Evolutionary conservation across 2,113 vertebrate species (phyloP).

Genomic region (Eudyptes chrysolophus): DNA sequence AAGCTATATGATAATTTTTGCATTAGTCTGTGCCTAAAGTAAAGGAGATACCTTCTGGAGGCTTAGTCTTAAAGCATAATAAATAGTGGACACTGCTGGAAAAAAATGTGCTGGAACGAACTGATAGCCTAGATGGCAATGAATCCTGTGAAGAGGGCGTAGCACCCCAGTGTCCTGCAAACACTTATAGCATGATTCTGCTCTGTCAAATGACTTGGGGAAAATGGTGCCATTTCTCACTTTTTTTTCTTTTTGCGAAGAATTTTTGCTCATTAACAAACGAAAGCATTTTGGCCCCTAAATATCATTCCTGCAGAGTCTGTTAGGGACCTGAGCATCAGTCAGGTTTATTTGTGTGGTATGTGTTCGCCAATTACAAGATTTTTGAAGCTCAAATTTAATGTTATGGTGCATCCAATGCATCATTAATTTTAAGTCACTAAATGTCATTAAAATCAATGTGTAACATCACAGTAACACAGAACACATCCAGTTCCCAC

Average conservation of each 20-base stretch:
- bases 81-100: not conserved
- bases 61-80: not conserved
- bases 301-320: not conserved
- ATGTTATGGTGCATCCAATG: not conserved
- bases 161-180: not conserved
- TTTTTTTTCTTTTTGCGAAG: not conserved
- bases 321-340: not conserved
- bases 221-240: not conserved
- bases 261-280: not conserved
- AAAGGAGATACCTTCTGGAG: not conserved
- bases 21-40: not conserved
- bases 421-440: not conserved
- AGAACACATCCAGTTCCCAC: not conserved
- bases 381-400: not conserved
- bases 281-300: not conserved
- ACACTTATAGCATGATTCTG: rapidly evolving
- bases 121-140: not conserved
- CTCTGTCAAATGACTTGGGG: not conserved
- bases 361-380: not conserved
- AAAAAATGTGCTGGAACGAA: not conserved
- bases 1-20: not conserved
- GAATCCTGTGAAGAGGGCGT: not conserved
- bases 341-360: not conserved
- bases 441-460: not conserved
- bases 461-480: not conserved